Evolutionary conservation across 64 coral and sea anemone species (phyloP).

Genomic region (Stylophora pistillata): DNA sequence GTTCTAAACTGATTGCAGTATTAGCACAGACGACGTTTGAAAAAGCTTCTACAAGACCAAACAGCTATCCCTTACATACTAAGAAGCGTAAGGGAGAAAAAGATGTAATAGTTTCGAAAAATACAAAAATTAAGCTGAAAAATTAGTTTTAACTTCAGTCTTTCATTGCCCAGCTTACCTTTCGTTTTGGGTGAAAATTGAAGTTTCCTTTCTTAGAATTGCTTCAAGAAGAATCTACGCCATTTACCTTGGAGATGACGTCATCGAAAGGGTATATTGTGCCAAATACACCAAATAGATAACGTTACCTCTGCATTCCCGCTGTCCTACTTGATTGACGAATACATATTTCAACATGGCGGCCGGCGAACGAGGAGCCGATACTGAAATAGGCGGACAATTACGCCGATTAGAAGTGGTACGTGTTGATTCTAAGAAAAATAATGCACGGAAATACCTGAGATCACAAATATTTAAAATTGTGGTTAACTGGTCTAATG

Average conservation of each 20-base stretch:
- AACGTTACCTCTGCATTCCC: background rate
- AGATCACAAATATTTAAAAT: background rate
- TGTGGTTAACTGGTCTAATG: background rate
- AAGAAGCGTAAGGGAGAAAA: too few species aligned
- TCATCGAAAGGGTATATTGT: background rate
- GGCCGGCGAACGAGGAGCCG: background rate
- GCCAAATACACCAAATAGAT: background rate
- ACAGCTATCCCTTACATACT: background rate
- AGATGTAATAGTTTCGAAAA: background rate
- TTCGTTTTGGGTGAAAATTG: background rate
- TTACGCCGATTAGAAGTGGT: constrained; percentile 29
- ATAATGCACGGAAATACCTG: background rate
- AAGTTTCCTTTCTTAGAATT: constrained; percentile 4
- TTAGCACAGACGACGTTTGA: too few species aligned
- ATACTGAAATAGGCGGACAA: background rate
- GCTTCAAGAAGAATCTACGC: background rate
- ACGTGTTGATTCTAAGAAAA: background rate
- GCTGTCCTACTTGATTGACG: background rate
- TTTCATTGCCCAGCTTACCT: background rate
- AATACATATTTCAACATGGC: background rate
- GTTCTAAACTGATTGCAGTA: too few species aligned
- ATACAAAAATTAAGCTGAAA: background rate
- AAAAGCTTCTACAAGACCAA: too few species aligned
- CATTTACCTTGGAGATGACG: constrained; percentile 6
- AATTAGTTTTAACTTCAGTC: background rate